These are phyloP conservation scores for Apamea sordens DNA, from an alignment of 2,888 invertebrate genomes.

Conservation along the genomic window DNA sequence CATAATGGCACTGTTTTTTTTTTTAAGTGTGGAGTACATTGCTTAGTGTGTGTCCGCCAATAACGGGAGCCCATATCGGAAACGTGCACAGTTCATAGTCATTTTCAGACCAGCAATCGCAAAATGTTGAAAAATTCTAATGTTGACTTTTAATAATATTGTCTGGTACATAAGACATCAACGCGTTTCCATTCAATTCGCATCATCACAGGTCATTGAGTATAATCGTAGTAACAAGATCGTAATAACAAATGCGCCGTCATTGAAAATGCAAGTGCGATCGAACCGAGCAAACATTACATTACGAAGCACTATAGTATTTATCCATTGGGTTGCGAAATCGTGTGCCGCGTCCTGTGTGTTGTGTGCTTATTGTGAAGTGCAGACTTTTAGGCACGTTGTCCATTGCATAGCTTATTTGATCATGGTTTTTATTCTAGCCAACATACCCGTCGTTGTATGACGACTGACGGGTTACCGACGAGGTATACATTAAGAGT, in stretches of 20 bases:
- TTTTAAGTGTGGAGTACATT: constrained; percentile 81
- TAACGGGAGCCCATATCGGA: constrained; percentile 78
- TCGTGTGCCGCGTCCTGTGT: constrained; percentile 66
- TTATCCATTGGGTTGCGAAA: constrained; percentile 75
- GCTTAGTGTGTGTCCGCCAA: constrained; percentile 88
- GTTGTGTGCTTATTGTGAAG: constrained; percentile 76
- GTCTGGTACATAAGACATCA: constrained; percentile 82
- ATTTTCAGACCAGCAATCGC: constrained; percentile 63
- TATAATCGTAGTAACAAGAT: constrained; percentile 77
- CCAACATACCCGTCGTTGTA: constrained; percentile 79
- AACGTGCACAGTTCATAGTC: constrained; percentile 72
- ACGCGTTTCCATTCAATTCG: constrained; percentile 78
- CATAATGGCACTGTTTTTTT: constrained; percentile 81
- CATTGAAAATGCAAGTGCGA: constrained; percentile 78
- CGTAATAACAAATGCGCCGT: constrained; percentile 80
- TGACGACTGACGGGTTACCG: constrained; percentile 74
- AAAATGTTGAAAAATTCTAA: constrained; percentile 49
- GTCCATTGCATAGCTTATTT: constrained; percentile 78
- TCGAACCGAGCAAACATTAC: constrained; percentile 61
- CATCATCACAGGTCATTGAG: constrained; percentile 74
- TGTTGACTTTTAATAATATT: constrained; percentile 57
- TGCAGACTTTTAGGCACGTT: constrained; percentile 71
- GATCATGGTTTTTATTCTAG: constrained; percentile 85
- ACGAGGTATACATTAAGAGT: constrained; percentile 72
- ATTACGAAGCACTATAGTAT: constrained; percentile 69